Evolutionary conservation across 2,888 invertebrate genomes (phyloP), one percentile per base, ranked within the genome.

Genomic region (Hofmannophila pseudospretella): DNA sequence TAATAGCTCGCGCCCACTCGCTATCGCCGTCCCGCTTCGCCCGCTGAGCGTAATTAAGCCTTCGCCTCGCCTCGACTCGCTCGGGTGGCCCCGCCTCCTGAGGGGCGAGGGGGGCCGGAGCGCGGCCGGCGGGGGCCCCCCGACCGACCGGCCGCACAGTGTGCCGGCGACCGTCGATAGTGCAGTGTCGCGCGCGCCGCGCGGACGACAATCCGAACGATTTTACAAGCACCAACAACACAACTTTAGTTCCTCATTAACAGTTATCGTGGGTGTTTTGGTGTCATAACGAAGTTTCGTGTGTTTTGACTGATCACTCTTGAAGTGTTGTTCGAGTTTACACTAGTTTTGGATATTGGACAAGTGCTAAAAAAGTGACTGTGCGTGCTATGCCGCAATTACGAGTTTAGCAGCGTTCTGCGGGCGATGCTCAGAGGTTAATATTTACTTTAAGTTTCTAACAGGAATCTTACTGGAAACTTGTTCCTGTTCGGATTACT

Each of bases 1-100:
- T 90, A 90, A 89, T 89, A 89, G 89, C 89, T 88, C 87, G 89
- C 88, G 88, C 87, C 84, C 86, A 79, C 84, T 81, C 71, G 58
- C 73, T 85, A 81, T 79, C 73, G 77, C 82, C 75, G 76, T 87
- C 87, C 78, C 77, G 77, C 70, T 87, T 75, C 68, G 70, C 67
- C 81, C 75, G 70, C 73, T 69, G 72, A 73, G 73, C 80, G 85
- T 85, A 85, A 85, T 86, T 85, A 85, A 81, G 85, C 80, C 66
- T 63, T 80, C 77, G 84, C 77, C 81, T 84, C 79, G 79, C 79
- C 80, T 82, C 78, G 77, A 68, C 77, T 79, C 82, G 69, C 72
- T 72, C 69, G 67, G 49, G 47, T 48, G 59, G 73, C 77, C 67
- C 75, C 77, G 77, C 82, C 81, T 52, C 66, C 62, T 49, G 59